Conservation (phyloP, 1,140 invertebrate genomes). For the Drosophila repleta region DNA sequence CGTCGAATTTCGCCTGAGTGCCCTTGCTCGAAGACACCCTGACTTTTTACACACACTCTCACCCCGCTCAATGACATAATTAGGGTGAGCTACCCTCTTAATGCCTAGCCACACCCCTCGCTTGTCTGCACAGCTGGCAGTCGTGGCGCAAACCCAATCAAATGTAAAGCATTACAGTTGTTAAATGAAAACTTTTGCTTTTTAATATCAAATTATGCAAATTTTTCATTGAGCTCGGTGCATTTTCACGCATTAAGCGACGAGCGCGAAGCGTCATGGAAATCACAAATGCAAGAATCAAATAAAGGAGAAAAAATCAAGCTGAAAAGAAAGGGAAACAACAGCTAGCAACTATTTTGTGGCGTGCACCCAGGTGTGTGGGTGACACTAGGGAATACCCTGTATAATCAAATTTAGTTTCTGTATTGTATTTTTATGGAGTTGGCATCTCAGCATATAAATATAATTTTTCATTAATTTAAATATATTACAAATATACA, state of each 20-base stretch:
- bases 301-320: background rate
- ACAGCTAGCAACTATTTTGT: slow-evolving; percentile 1
- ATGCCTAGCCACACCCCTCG: slow-evolving; percentile 57
- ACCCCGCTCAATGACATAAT: slow-evolving; percentile 55
- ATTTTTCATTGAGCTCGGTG: slow-evolving; percentile 45
- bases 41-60: slow-evolving; percentile 53
- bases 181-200: slow-evolving; percentile 68
- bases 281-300: slow-evolving; percentile 16
- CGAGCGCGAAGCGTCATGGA: slow-evolving; percentile 22
- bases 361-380: background rate
- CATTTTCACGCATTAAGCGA: slow-evolving; percentile 45
- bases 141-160: slow-evolving; percentile 49
- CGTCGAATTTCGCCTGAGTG: slow-evolving; percentile 53
- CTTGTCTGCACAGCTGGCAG: slow-evolving; percentile 74
- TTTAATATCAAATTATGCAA: slow-evolving; percentile 78
- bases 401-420: too few relatives aligned
- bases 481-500: too few relatives aligned
- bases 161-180: slow-evolving; percentile 68
- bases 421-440: too few relatives aligned
- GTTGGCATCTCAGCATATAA: too few relatives aligned
- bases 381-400: background rate
- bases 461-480: too few relatives aligned
- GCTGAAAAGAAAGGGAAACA: background rate
- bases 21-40: slow-evolving; percentile 23
- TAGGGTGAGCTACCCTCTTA: slow-evolving; percentile 53